phyloP scores from a whole-genome alignment of 2,113 vertebrate genomes.

The Elgaria multicarinata region DNA sequence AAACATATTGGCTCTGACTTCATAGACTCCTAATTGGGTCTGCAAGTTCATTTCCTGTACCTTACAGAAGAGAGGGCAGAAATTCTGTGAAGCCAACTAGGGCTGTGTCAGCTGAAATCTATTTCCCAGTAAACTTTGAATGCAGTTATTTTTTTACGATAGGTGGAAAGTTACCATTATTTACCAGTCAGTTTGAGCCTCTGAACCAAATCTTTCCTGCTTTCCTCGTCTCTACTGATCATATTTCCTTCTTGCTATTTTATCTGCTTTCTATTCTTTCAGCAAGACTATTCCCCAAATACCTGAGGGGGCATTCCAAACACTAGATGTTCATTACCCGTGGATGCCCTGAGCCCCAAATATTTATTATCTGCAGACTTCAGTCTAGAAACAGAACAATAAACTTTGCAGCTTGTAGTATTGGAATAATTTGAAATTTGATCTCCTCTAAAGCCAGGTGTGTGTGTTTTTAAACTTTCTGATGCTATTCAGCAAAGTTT shows the following conservation, averaged over 20 bases:
- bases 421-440: conserved; percentile 42
- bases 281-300: conserved; percentile 57
- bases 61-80: background rate
- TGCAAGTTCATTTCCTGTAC: background rate
- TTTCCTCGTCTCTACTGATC: conserved; percentile 22
- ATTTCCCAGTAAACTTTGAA: conserved; percentile 17
- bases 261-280: conserved; percentile 62
- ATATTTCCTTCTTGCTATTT: conserved; percentile 50
- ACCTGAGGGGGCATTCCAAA: conserved; percentile 52
- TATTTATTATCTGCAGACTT: conserved; percentile 70
- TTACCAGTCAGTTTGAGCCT: background rate
- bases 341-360: conserved; percentile 55
- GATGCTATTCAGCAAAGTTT: conserved; percentile 29
- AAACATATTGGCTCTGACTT: background rate
- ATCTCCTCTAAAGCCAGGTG: conserved; percentile 1
- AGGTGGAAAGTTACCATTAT: background rate
- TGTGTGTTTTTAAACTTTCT: conserved; percentile 43
- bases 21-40: background rate
- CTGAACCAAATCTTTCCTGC: background rate
- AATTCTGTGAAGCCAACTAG: background rate
- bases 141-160: background rate
- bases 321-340: conserved; percentile 69
- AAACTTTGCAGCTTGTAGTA: conserved; percentile 51
- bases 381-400: conserved; percentile 66
- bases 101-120: conserved; percentile 14